Percentiles rank a stretch among this genome's conserved stretches.
Evolutionary conservation across 2,113 vertebrate genomes (phyloP).

Genomic region (Cyprinus carpio): DNA sequence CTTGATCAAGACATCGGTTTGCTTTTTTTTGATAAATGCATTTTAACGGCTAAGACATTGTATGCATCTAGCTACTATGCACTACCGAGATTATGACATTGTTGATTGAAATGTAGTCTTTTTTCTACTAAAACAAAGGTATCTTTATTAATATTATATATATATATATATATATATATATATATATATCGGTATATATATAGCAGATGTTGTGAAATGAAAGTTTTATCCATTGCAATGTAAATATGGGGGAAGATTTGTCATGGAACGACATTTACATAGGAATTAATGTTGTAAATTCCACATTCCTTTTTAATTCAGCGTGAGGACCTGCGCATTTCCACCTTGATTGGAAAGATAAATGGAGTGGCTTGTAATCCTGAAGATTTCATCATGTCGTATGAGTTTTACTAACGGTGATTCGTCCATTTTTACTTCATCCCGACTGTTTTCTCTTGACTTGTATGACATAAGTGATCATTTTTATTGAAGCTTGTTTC

Average conservation of each 20-base stretch:
- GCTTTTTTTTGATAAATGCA: background rate
- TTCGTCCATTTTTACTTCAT: background rate
- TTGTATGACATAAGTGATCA: background rate
- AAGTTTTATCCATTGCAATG: conserved; percentile 59
- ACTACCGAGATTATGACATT: conserved; percentile 56
- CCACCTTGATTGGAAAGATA: background rate
- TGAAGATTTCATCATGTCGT: background rate
- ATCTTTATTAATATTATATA: conserved; percentile 63
- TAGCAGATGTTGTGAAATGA: conserved; percentile 57
- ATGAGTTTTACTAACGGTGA: background rate
- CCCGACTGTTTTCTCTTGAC: background rate
- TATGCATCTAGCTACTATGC: conserved; percentile 57
- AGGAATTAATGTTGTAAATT: conserved; percentile 41
- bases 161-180: conserved; percentile 52
- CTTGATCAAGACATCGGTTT: background rate
- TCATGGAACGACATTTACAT: conserved; percentile 54
- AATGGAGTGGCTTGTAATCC: background rate
- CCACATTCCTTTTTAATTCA: conserved; percentile 51
- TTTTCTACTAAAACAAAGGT: conserved; percentile 72
- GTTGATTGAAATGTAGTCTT: conserved; percentile 66
- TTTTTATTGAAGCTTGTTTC: background rate
- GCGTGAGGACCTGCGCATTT: conserved; percentile 27
- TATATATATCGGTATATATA: conserved; percentile 61
- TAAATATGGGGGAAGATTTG: conserved; percentile 63
- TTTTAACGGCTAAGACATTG: conserved; percentile 30